These are phyloP conservation scores for Drosophila emarginata DNA, from an alignment of 2,888 invertebrate species.

Conservation along the genomic window DNA sequence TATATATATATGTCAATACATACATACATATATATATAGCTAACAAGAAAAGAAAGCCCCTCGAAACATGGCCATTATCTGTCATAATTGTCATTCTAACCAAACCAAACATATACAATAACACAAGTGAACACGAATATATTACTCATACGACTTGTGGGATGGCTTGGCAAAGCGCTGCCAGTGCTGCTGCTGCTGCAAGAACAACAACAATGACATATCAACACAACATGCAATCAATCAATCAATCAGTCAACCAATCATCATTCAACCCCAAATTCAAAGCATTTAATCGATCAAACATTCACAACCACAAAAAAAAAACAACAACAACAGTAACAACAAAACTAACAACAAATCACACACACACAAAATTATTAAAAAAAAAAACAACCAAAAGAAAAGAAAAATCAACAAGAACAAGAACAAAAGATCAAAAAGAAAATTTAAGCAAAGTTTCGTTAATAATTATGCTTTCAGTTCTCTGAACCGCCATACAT, in stretches of 20 bases:
- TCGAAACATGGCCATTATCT: slow-evolving; percentile 55
- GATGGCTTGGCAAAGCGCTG: slow-evolving; percentile 32
- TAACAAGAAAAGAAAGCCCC: slow-evolving; percentile 48
- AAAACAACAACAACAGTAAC: slow-evolving; percentile 34
- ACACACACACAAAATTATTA: slow-evolving; percentile 31
- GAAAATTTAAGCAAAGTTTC: slow-evolving; percentile 47
- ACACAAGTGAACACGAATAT: slow-evolving; percentile 30
- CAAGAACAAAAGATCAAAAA: slow-evolving; percentile 48
- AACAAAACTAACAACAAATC: slow-evolving; percentile 35
- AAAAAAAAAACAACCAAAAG: slow-evolving; percentile 58
- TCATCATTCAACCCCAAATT: slow-evolving; percentile 40
- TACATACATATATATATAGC: slow-evolving; percentile 33
- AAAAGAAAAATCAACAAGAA: slow-evolving; percentile 42
- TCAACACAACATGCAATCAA: slow-evolving; percentile 33
- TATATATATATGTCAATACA: slow-evolving; percentile 16
- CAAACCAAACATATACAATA: slow-evolving; percentile 22
- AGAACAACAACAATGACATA: slow-evolving; percentile 21
- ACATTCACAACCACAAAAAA: slow-evolving; percentile 40
- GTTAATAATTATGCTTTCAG: slow-evolving; percentile 44
- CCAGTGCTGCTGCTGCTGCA: slow-evolving; percentile 18
- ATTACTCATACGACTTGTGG: slow-evolving; percentile 48
- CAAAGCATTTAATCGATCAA: slow-evolving; percentile 67
- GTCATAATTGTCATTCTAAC: slow-evolving; percentile 11
- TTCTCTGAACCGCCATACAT: slow-evolving; percentile 48
- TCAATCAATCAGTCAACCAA: slow-evolving; percentile 43